phyloP scores from a whole-genome alignment of 2,888 invertebrate genomes.

The Pterobdella sp. region DNA sequence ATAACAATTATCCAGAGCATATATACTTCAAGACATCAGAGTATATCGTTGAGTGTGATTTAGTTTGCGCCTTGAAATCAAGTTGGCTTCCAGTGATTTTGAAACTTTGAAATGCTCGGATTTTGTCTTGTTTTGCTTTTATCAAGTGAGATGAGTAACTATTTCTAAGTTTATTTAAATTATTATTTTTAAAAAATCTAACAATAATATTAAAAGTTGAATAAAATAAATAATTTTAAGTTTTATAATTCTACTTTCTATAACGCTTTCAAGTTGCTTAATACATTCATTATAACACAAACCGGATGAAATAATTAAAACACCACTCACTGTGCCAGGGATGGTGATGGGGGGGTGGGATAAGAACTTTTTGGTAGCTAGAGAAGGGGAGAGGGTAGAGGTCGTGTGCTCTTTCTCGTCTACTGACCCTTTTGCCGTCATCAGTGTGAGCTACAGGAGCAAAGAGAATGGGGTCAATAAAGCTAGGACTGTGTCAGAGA shows the following conservation, averaged over 20 bases:
- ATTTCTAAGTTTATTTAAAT: too few species aligned
- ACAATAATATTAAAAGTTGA: too few species aligned
- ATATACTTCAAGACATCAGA: too few species aligned
- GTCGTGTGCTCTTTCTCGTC: not conserved
- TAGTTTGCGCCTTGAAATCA: not conserved
- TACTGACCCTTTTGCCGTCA: not conserved
- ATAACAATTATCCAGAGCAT: too few species aligned
- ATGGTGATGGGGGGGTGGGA: not conserved
- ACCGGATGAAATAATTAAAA: too few species aligned
- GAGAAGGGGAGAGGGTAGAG: not conserved
- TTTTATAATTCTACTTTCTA: too few species aligned
- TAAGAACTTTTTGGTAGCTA: not conserved
- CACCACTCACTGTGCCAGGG: too few species aligned
- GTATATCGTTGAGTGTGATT: too few species aligned
- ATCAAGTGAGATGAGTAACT: not conserved
- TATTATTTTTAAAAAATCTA: too few species aligned
- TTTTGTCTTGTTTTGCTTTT: not conserved
- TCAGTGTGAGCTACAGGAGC: not conserved
- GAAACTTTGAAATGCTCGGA: not conserved
- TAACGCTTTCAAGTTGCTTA: too few species aligned
- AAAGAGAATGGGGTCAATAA: conserved; percentile 3
- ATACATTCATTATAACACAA: too few species aligned
- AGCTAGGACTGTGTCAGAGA: not conserved
- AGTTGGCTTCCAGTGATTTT: not conserved
- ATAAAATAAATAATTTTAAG: too few species aligned